phyloP scores from a whole-genome alignment of 2,113 vertebrate genomes.

The Gasterosteus nipponicus region DNA sequence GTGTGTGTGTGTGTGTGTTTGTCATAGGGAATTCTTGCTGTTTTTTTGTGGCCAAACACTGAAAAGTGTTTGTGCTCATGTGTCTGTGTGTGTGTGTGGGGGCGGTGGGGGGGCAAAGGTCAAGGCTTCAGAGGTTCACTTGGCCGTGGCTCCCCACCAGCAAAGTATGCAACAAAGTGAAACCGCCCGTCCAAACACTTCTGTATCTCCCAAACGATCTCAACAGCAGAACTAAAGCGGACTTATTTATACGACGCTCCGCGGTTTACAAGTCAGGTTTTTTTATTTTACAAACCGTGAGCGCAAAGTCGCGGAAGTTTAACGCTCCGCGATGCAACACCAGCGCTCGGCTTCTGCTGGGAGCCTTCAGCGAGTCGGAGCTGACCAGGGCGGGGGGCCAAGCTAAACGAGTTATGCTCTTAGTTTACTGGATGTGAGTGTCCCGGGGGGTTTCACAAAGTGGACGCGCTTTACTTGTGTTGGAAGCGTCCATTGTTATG shows the following conservation, averaged over 20 bases:
- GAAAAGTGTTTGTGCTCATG: constrained; percentile 24
- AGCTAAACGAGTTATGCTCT: constrained; percentile 64
- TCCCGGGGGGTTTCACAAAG: constrained; percentile 57
- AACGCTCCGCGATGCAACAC: too few relatives aligned
- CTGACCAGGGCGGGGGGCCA: constrained; percentile 60
- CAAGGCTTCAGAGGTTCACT: constrained; percentile 73
- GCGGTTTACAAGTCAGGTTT: constrained; percentile 45
- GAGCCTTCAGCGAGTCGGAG: constrained; percentile 47
- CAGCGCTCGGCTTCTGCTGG: constrained; percentile 45
- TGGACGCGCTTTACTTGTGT: constrained; percentile 67
- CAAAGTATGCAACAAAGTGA: constrained; percentile 62
- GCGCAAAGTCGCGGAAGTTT: too few relatives aligned
- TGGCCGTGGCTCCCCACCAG: constrained; percentile 61
- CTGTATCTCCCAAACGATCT: constrained; percentile 56
- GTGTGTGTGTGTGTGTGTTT: constrained; percentile 11
- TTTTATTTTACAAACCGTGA: too few relatives aligned
- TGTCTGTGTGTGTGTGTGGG: constrained; percentile 9
- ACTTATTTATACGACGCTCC: neutral
- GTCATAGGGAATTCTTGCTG: constrained; percentile 7
- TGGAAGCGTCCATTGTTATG: constrained; percentile 72
- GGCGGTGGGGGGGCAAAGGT: constrained; percentile 64
- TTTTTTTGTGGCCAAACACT: constrained; percentile 14
- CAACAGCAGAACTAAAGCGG: constrained; percentile 22
- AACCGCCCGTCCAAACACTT: constrained; percentile 46
- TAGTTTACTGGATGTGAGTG: constrained; percentile 68